Evolutionary conservation across 1,140 invertebrate genomes (phyloP).

Genomic region (Zaprionus camerounensis): DNA sequence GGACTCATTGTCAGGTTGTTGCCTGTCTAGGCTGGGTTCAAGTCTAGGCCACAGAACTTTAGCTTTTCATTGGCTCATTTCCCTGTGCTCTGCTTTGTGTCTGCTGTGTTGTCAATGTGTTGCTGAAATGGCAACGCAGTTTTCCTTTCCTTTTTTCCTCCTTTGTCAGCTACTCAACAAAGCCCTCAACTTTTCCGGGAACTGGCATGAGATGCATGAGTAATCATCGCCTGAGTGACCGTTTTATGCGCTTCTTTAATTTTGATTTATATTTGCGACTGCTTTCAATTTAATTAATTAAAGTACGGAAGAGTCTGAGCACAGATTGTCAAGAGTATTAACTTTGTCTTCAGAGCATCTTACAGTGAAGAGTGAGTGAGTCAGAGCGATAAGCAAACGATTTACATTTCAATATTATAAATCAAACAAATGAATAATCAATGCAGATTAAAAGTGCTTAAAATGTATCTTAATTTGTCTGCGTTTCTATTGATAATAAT

Average conservation of each 20-base stretch:
- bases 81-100: constrained; percentile 42
- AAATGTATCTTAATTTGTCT: no score
- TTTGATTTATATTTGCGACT: constrained; percentile 43
- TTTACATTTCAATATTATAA: background rate
- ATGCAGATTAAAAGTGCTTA: no score
- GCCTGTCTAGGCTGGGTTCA: constrained; percentile 68
- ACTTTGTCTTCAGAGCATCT: background rate
- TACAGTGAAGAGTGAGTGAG: background rate
- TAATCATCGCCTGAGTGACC: constrained; percentile 34
- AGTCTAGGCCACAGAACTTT: constrained; percentile 43
- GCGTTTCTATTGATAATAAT: no score
- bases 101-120: constrained; percentile 39
- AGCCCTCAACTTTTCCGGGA: constrained; percentile 19
- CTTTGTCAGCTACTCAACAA: constrained; percentile 19
- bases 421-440: background rate
- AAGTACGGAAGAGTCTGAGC: constrained; percentile 35
- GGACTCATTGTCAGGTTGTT: constrained; percentile 75
- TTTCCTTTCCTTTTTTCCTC: constrained; percentile 30
- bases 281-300: constrained; percentile 70
- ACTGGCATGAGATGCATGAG: constrained; percentile 31
- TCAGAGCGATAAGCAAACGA: background rate
- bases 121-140: constrained; percentile 31
- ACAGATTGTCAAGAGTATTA: constrained; percentile 9
- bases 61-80: constrained; percentile 66
- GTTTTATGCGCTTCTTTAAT: constrained; percentile 41